Conservation (phyloP, 2,888 invertebrate genomes). For the Tetanocera ferruginea region DNA sequence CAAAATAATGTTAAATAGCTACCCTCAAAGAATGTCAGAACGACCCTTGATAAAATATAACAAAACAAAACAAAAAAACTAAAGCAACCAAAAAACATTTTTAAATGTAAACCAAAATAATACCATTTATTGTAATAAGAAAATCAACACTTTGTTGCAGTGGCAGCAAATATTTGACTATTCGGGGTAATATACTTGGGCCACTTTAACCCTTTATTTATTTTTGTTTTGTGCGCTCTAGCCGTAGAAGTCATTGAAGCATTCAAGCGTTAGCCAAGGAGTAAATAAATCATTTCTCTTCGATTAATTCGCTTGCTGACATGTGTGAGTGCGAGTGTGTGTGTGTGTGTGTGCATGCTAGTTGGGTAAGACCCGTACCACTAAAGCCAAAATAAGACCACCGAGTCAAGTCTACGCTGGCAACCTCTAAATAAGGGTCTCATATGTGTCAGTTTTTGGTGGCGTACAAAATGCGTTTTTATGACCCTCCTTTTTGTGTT, state of each 20-base stretch:
- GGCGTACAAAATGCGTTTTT: conserved; percentile 37
- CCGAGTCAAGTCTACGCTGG: neutral
- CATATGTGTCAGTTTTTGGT: conserved; percentile 28
- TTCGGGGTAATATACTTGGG: neutral
- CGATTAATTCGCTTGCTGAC: conserved; percentile 71
- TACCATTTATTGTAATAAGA: conserved; percentile 36
- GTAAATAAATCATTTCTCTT: conserved; percentile 70
- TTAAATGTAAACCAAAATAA: conserved; percentile 18
- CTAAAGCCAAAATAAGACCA: conserved; percentile 15
- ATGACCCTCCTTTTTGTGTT: neutral
- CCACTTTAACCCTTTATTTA: conserved; percentile 26
- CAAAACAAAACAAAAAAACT: neutral
- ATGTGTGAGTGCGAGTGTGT: conserved; percentile 62
- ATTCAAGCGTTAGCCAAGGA: conserved; percentile 59
- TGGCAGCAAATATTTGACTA: neutral
- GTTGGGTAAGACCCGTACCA: neutral
- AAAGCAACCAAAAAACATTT: conserved; percentile 1
- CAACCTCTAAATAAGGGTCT: conserved; percentile 33
- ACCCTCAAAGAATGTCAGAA: conserved; percentile 3
- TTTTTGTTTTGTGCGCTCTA: neutral
- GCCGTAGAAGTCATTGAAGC: conserved; percentile 47
- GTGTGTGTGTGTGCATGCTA: conserved; percentile 35
- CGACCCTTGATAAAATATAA: neutral
- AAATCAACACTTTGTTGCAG: conserved; percentile 36
- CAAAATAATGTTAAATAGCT: neutral